Conservation (phyloP, 2,888 invertebrate genomes). For the Eupithecia subfuscata region DNA sequence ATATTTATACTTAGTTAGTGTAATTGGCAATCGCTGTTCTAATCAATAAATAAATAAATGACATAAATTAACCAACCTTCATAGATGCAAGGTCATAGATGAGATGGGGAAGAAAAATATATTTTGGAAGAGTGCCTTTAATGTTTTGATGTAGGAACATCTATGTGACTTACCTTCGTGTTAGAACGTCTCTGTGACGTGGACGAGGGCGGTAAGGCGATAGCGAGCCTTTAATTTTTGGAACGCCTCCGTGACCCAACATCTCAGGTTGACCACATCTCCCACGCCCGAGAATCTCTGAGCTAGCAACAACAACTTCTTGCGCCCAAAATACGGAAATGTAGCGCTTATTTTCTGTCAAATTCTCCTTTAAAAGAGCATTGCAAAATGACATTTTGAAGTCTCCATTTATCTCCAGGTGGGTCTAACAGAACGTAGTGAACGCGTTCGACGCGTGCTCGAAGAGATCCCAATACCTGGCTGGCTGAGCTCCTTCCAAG, state of each 20-base stretch:
- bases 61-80: no score
- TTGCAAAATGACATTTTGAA: neutral
- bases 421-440: constrained; percentile 76
- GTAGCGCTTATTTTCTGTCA: neutral
- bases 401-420: constrained; percentile 55
- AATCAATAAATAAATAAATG: no score
- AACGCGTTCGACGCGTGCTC: constrained; percentile 76
- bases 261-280: neutral
- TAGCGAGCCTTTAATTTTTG: neutral
- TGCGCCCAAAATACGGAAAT: neutral
- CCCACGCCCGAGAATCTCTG: no score
- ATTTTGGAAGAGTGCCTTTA: no score
- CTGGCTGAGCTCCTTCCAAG: constrained; percentile 90
- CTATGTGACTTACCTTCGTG: neutral
- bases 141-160: neutral
- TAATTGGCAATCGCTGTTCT: no score
- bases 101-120: no score
- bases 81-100: no score
- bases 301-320: neutral
- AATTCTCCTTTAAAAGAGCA: no score
- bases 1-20: no score
- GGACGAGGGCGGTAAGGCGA: no score
- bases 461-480: constrained; percentile 86
- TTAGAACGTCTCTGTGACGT: no score
- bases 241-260: neutral